A percentile compares a stretch with the other conserved stretches of the same genome.
phyloP scores from a whole-genome alignment of 1,140 invertebrate species.

The Drosophila takahashii region DNA sequence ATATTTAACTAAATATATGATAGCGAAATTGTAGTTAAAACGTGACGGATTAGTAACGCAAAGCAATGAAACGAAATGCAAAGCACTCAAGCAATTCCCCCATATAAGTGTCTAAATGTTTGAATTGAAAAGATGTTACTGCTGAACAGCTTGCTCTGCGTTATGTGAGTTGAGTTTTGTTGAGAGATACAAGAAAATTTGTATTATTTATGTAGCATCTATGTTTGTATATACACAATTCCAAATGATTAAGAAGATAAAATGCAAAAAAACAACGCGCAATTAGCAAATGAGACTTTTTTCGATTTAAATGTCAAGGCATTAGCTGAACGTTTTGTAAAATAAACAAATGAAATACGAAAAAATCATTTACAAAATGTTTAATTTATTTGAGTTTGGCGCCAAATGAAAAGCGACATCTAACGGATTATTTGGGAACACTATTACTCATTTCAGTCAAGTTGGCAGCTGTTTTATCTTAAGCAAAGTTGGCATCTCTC shows the following conservation, averaged over 20 bases:
- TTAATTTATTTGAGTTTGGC: not conserved
- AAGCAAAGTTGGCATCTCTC: not conserved
- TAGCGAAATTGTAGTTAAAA: slow-evolving; percentile 73
- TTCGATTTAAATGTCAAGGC: slow-evolving; percentile 62
- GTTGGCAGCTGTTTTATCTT: not conserved
- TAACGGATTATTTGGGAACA: not conserved
- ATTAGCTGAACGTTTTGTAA: slow-evolving; percentile 59
- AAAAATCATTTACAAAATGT: not conserved
- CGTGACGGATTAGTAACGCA: slow-evolving; percentile 35
- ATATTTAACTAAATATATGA: slow-evolving; percentile 54
- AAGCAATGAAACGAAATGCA: slow-evolving; percentile 49
- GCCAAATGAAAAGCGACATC: not conserved
- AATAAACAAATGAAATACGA: slow-evolving; percentile 59
- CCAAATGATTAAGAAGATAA: slow-evolving; percentile 50
- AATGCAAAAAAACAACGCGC: slow-evolving; percentile 60
- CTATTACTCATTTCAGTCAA: too few species aligned
- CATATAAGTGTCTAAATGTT: slow-evolving; percentile 52
- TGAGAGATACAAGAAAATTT: slow-evolving; percentile 25
- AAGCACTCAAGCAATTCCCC: slow-evolving; percentile 64
- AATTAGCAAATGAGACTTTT: slow-evolving; percentile 76
- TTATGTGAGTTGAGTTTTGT: slow-evolving; percentile 49
- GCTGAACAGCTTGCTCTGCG: slow-evolving; percentile 33
- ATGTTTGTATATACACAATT: slow-evolving; percentile 56
- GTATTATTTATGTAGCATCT: slow-evolving; percentile 48
- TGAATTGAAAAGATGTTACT: slow-evolving; percentile 25